Evolutionary conservation across 2,888 invertebrate genomes (phyloP), one percentile per base, ranked within the genome.

Genomic region (Gortyna flavago): DNA sequence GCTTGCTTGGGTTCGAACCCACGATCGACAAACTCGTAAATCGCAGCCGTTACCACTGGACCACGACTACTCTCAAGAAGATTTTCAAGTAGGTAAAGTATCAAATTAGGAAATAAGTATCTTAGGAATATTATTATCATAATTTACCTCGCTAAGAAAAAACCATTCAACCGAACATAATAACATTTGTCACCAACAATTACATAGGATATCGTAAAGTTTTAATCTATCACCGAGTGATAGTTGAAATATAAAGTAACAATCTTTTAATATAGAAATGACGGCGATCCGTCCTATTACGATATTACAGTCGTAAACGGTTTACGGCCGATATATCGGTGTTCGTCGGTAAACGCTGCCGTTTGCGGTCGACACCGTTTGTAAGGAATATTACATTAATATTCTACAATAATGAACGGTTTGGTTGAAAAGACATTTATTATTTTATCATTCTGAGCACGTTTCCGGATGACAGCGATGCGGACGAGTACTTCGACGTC

Each of bases 271-370:
- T 83, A 74, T 21, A 51, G 48, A 64, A 62, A 66, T 79, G 44
- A 72, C 48, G 35, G 18, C 35, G 18, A 51, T 62, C 13, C 29
- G 35, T 35, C 66, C 25, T 72, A 57, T 72, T 61, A 65, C 38
- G 61, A 61, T 65, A 61, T 41, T 32, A 6, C 0, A 54, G 44
- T 80, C 79, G 75, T 87, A 83, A 87, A 85, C 69, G 2, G 54
- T 83, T 87, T 81, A 87, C 61, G n/a, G 29, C 35, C 48, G 35
- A 62, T 57, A 61, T 32, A 68, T 74, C 65, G 57, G 41, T 51
- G 72, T 73, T 61, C 32, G 9, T 54, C 74, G 57, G 75, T 74
- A 54, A 68, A 62, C 18, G 44, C 68, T 72, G 18, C 59, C 69
- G 51, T 70, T 79, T 61, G 68, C 38, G 61, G 67, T 61, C 70